Evolutionary conservation across 2,888 invertebrate species (phyloP), one percentile per base, ranked within the genome.

Genomic region (Thera britannica): DNA sequence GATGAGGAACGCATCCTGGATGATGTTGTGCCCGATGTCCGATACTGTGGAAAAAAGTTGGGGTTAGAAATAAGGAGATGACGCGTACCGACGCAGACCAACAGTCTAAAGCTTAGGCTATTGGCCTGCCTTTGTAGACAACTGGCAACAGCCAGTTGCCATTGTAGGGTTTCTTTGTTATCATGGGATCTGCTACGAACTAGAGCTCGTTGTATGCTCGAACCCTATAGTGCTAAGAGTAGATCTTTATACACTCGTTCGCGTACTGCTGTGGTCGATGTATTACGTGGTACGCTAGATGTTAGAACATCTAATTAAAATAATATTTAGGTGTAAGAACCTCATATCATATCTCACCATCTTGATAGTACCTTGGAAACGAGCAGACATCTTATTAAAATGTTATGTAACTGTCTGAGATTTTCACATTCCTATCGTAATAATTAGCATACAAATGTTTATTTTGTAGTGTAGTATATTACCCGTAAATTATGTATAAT

Each of bases 1-100:
- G 94, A 99, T 98, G 94, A 99, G 98, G 95, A 98, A 99, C 77
- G 98, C 98, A 97, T 98, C 98, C 93, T 98, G 98, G 85, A 98
- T 97, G 86, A 97, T 97, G 94, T 96, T 97, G 88, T 96, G 95
- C 71, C 97, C 97, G 92, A 98, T 95, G 92, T 97, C 97, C 86
- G 97, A 95, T 89, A 97, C 97, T 97, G 95, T 8, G 79, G 84
- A 87, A 3, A 6, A 3, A 44, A 54, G 2, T 34, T 52, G 0
- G 3, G 2, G 8, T 23, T 7, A 12, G 7, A 41, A 3, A 6
- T 4, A 41, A 41, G 4, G 41, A 0, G 5, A 41, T 7, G 41
- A 41, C 0, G 38, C 5, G 23, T 23, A 1, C 23, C 23, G 23
- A 23, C 23, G 23, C 23, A 23, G 23, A 23, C 23, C 23, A 23